Evolutionary conservation across 2,888 invertebrate genomes (phyloP).

Genomic region (Neoscelio sp.): DNA sequence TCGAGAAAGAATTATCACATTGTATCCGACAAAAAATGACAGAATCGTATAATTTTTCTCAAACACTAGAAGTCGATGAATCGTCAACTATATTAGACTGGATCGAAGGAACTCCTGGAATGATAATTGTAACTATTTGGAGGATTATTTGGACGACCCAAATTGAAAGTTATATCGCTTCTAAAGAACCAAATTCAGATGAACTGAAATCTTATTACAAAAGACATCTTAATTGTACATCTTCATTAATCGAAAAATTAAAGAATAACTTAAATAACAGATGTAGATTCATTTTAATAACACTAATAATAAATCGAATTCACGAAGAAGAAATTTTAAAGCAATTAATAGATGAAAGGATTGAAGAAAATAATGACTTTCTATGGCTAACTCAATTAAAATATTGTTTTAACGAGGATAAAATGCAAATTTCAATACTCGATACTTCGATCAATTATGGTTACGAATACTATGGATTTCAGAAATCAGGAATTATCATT

Average conservation of each 20-base stretch:
- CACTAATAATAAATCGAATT: conserved; percentile 84
- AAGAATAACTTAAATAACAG: conserved; percentile 85
- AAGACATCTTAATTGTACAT: conserved; percentile 83
- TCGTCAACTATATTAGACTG: conserved; percentile 59
- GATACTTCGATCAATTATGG: conserved; percentile 85
- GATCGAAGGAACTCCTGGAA: conserved; percentile 87
- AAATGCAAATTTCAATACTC: conserved; percentile 83
- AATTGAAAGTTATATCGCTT: conserved; percentile 84
- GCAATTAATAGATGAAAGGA: conserved; percentile 80
- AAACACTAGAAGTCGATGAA: conserved; percentile 83
- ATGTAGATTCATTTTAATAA: conserved; percentile 84
- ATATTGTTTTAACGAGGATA: conserved; percentile 84
- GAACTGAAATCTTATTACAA: conserved; percentile 83
- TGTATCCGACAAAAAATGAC: conserved; percentile 53
- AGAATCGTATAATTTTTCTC: conserved; percentile 2
- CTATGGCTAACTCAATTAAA: conserved; percentile 86
- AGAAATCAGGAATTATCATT: conserved; percentile 81
- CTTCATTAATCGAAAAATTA: conserved; percentile 85
- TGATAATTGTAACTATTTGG: conserved; percentile 86
- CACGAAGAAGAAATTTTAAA: conserved; percentile 85
- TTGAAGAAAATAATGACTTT: conserved; percentile 84
- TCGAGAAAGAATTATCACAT: conserved; percentile 86
- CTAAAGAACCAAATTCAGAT: conserved; percentile 70
- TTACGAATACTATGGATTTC: conserved; percentile 86
- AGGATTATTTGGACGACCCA: conserved; percentile 88